Percentiles rank a stretch among this genome's conserved stretches.
Conservation (phyloP, 2,797 vertebrate species). For the Chloroceryle amazona region DNA sequence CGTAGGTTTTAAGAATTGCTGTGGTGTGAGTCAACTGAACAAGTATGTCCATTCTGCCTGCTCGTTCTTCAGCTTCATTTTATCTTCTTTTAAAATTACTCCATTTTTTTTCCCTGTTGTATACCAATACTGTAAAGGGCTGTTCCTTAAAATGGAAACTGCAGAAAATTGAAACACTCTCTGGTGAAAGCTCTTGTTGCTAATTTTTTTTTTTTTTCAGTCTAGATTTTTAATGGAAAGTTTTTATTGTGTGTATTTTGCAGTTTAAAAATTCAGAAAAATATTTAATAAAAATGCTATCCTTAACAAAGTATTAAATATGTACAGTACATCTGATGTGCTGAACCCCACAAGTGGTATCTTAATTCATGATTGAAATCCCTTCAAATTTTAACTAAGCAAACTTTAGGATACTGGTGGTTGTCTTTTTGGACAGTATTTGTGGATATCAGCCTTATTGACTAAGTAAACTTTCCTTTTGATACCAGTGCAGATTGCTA, state of each 20-base stretch:
- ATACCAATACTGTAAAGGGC: background rate
- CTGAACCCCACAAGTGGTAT: background rate
- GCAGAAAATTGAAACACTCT: background rate
- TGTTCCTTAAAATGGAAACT: background rate
- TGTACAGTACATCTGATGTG: background rate
- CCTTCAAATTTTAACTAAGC: background rate
- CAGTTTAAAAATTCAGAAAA: background rate
- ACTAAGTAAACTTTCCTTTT: background rate
- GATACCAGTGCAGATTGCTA: background rate
- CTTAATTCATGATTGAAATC: background rate
- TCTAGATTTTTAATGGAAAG: background rate
- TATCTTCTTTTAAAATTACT: background rate
- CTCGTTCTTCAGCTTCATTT: conserved; percentile 13
- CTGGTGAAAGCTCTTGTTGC: background rate
- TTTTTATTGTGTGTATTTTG: background rate
- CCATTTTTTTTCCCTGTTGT: background rate
- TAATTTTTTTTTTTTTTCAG: background rate
- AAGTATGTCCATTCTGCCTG: background rate
- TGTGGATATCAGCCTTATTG: background rate
- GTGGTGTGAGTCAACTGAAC: conserved; percentile 4
- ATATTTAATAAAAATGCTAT: background rate
- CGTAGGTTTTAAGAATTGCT: background rate
- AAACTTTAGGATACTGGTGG: background rate
- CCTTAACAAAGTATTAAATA: background rate
- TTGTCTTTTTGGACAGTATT: background rate